Percentiles rank a stretch among this genome's conserved stretches.
These are phyloP conservation scores for Halictus ligatus DNA, from an alignment of 2,888 invertebrate genomes.

Conservation along the genomic window DNA sequence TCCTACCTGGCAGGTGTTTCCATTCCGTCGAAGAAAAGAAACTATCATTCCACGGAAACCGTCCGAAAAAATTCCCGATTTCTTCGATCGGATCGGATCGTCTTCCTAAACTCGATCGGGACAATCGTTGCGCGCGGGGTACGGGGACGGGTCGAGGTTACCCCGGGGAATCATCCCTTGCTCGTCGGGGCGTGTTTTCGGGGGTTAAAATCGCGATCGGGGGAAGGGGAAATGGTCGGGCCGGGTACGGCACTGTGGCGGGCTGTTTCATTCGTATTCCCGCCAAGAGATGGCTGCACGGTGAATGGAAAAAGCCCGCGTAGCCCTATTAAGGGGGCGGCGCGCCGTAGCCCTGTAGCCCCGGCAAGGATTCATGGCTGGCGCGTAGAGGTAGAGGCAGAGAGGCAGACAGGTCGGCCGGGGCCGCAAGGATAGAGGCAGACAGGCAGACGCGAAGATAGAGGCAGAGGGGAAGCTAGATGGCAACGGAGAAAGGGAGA, in stretches of 20 bases:
- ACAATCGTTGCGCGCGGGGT: neutral
- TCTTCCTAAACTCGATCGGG: neutral
- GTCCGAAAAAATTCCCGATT: neutral
- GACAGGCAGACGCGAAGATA: slow-evolving; percentile 39
- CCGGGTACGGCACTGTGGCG: slow-evolving; percentile 51
- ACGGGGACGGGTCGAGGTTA: neutral
- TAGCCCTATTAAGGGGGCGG: slow-evolving; percentile 85
- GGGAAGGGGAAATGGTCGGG: slow-evolving; percentile 21
- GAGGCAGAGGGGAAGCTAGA: slow-evolving; percentile 53
- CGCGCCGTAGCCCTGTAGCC: slow-evolving; percentile 73
- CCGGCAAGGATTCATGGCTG: slow-evolving; percentile 84
- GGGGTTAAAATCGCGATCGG: neutral
- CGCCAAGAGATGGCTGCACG: slow-evolving; percentile 80
- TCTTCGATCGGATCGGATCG: neutral
- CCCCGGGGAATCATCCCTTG: neutral
- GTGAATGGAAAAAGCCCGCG: slow-evolving; percentile 82
- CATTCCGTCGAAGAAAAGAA: slow-evolving; percentile 29
- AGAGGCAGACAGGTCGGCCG: slow-evolving; percentile 21
- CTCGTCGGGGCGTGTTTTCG: neutral
- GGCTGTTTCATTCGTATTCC: slow-evolving; percentile 57
- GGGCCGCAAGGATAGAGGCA: slow-evolving; percentile 45
- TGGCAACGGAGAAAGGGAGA: slow-evolving; percentile 41
- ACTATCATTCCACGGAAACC: slow-evolving; percentile 14
- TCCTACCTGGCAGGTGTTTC: slow-evolving; percentile 73
- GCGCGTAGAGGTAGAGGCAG: slow-evolving; percentile 68